Percentiles rank a stretch among this genome's conserved stretches.
phyloP scores from a whole-genome alignment of 1,140 invertebrate species.

The Brachionus koreanus region DNA sequence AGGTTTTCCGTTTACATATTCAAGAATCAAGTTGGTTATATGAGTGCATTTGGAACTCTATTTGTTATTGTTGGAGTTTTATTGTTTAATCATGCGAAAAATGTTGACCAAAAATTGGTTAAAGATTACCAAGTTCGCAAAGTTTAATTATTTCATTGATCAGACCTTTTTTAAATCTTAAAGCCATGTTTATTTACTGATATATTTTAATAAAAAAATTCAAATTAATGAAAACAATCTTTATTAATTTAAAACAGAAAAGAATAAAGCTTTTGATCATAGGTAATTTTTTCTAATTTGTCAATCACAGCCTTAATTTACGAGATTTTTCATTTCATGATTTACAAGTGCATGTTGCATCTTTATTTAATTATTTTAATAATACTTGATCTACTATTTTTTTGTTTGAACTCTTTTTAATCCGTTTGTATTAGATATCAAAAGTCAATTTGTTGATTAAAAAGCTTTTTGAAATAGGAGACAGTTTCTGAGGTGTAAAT shows the following conservation, averaged over 20 bases:
- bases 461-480: neutral
- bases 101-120: conserved; percentile 44
- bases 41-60: conserved; percentile 71
- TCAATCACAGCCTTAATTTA: no score
- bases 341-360: no score
- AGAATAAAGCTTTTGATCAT: neutral
- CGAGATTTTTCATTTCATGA: no score
- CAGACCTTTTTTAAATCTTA: neutral
- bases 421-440: no score
- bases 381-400: no score
- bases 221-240: neutral
- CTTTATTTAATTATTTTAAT: no score
- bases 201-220: neutral
- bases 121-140: neutral
- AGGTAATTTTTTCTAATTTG: no score
- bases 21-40: conserved; percentile 72
- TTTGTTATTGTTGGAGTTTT: conserved; percentile 73
- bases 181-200: neutral
- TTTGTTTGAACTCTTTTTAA: no score
- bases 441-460: no score
- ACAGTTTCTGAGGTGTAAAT: neutral
- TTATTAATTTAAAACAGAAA: neutral
- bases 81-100: conserved; percentile 66
- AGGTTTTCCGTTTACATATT: conserved; percentile 73
- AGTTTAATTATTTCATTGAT: neutral